Conservation (phyloP, 2,113 vertebrate species). For the Falco punctatus region DNA sequence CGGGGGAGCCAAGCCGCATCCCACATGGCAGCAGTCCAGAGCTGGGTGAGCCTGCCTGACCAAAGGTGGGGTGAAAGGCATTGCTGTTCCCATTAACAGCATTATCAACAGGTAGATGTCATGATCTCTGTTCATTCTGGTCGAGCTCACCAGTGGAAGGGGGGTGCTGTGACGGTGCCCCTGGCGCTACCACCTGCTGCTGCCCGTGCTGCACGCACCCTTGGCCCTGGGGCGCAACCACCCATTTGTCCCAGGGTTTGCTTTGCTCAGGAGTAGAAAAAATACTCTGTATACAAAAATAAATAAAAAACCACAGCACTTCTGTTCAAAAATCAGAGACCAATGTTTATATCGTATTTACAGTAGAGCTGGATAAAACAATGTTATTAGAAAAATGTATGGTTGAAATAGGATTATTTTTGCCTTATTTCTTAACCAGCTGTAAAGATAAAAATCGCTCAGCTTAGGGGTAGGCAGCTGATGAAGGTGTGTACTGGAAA, state of each 20-base stretch:
- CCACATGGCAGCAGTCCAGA: neutral
- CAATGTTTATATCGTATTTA: neutral
- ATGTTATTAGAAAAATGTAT: neutral
- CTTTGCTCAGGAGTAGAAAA: neutral
- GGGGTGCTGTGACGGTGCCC: rapidly evolving
- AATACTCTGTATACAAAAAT: neutral
- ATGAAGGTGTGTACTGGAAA: neutral
- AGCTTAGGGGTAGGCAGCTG: neutral
- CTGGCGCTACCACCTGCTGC: neutral
- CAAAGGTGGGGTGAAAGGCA: no score
- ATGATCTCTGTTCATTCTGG: rapidly evolving
- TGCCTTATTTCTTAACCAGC: neutral
- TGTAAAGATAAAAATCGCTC: neutral
- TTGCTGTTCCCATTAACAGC: rapidly evolving
- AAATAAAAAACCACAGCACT: rapidly evolving
- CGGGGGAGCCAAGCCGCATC: neutral
- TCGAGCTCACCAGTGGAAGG: neutral
- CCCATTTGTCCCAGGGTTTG: neutral
- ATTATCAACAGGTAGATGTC: no score
- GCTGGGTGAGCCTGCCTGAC: neutral
- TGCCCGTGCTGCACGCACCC: neutral
- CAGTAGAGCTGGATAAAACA: neutral
- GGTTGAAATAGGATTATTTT: neutral
- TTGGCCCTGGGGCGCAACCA: neutral
- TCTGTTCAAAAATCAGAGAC: neutral